Percentiles rank a stretch among this genome's conserved stretches.
Evolutionary conservation across 2,113 vertebrate species (phyloP).

Genomic region (Gymnocephalus cernua): DNA sequence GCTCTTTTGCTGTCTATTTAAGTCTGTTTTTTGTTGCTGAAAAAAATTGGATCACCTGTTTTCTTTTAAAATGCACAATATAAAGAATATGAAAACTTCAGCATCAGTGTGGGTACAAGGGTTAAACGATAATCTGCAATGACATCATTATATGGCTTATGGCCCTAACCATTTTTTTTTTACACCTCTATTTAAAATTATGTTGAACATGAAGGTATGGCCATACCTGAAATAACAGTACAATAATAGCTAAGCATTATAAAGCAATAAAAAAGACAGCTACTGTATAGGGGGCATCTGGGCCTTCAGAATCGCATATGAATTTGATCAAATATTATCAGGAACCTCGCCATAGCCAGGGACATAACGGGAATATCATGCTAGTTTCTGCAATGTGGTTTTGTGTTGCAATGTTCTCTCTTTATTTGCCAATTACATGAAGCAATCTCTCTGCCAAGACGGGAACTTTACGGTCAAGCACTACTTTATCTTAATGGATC

Average conservation of each 20-base stretch:
- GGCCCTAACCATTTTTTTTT: neutral
- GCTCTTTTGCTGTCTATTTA: neutral
- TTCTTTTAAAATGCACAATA: neutral
- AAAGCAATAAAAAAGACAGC: neutral
- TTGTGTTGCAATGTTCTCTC: conserved; percentile 30
- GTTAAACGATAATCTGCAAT: conserved; percentile 53
- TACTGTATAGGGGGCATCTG: neutral
- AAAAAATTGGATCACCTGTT: neutral
- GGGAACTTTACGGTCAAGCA: conserved; percentile 26
- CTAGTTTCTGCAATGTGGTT: neutral
- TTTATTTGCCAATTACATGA: conserved; percentile 23
- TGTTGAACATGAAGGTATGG: neutral
- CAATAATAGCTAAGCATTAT: neutral
- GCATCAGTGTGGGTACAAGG: conserved; percentile 55
- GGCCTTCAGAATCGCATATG: neutral
- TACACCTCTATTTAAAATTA: neutral
- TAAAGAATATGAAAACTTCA: conserved; percentile 2
- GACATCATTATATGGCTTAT: conserved; percentile 14
- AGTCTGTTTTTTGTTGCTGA: neutral
- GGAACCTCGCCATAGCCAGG: neutral
- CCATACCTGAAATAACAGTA: neutral
- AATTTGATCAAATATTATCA: neutral
- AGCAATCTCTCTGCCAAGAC: conserved; percentile 31
- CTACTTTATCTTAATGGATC: neutral
- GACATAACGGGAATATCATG: neutral